Evolutionary conservation across 2,888 invertebrate genomes (phyloP).

Genomic region (Conomelus anceps): DNA sequence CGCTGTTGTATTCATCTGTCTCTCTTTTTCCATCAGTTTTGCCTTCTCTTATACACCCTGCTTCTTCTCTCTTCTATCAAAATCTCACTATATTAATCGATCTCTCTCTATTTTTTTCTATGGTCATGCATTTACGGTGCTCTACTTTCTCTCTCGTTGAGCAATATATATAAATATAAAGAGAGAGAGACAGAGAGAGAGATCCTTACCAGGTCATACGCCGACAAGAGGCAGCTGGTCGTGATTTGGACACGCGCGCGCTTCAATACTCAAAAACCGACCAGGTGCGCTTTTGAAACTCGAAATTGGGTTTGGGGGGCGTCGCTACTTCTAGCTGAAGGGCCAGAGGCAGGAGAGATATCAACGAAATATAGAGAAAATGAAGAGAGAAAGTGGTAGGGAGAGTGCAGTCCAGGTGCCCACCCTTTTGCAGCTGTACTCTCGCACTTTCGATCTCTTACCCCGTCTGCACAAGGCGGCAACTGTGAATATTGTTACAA

Average conservation of each 20-base stretch:
- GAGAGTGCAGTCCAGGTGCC: not conserved
- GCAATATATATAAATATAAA: not conserved
- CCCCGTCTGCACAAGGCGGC: not conserved
- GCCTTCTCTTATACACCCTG: not conserved
- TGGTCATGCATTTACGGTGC: not conserved
- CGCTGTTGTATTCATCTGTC: not conserved
- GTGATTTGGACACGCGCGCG: conserved; percentile 9
- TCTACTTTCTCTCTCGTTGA: too few relatives aligned
- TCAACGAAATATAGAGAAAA: not conserved
- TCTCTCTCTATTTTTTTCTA: not conserved
- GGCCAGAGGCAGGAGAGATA: not conserved
- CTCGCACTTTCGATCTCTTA: not conserved
- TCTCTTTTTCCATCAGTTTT: not conserved
- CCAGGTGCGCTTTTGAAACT: conserved; percentile 1
- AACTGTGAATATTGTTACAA: not conserved
- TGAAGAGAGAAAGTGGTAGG: not conserved
- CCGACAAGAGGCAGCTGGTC: conserved; percentile 3
- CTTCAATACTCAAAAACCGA: conserved; percentile 1
- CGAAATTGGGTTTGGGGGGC: not conserved
- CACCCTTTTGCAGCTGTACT: not conserved
- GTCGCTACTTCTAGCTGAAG: not conserved
- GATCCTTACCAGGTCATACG: not conserved
- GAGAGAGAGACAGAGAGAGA: not conserved
- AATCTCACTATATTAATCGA: not conserved
- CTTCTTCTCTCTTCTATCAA: not conserved